Percentiles rank a stretch among this genome's conserved stretches.
Conservation (phyloP, 2,888 invertebrate genomes). For the Rhopalosiphum nymphaeae region DNA sequence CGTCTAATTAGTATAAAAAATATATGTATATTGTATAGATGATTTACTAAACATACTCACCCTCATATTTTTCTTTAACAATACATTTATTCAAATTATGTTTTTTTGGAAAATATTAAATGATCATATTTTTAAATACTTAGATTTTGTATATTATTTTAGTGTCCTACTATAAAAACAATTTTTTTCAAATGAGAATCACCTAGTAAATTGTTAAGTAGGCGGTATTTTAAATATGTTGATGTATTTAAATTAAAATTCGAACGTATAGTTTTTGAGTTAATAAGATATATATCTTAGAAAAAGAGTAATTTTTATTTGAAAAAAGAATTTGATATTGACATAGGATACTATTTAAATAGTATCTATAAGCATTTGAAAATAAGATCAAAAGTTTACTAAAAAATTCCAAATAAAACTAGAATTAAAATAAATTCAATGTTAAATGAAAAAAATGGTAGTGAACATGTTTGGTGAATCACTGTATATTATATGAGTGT, state of each 20-base stretch:
- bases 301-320: neutral
- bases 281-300: too few species aligned
- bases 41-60: neutral
- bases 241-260: too few species aligned
- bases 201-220: too few species aligned
- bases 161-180: neutral
- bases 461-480: neutral
- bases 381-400: neutral
- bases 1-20: neutral
- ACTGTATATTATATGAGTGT: neutral
- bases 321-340: neutral
- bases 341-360: neutral
- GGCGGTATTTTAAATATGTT: too few species aligned
- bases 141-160: too few species aligned
- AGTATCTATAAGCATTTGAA: neutral
- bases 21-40: neutral
- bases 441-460: neutral
- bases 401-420: neutral
- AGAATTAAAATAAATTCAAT: neutral
- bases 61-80: neutral
- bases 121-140: too few species aligned
- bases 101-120: neutral
- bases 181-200: neutral
- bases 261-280: too few species aligned
- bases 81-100: neutral